These are phyloP conservation scores for Torymus auratus DNA, from an alignment of 2,888 invertebrate species.

Conservation along the genomic window DNA sequence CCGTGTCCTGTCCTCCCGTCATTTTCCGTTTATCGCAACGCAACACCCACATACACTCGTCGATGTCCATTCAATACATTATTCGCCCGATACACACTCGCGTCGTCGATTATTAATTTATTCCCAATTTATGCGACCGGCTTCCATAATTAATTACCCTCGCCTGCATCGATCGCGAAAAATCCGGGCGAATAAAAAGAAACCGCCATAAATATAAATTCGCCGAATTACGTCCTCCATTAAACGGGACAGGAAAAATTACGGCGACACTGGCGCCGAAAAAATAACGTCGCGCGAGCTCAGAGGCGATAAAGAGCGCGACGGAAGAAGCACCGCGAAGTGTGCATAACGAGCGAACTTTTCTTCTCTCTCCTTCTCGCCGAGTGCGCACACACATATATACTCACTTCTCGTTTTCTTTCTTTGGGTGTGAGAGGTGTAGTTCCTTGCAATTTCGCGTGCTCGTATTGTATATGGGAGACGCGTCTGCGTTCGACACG, in stretches of 20 bases:
- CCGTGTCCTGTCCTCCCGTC: background rate
- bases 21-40: conserved; percentile 26
- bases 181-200: background rate
- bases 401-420: background rate
- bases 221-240: background rate
- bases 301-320: conserved; percentile 18
- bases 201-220: conserved; percentile 24
- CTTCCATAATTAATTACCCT: conserved; percentile 19
- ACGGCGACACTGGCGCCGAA: background rate
- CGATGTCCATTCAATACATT: conserved; percentile 22
- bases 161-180: conserved; percentile 4
- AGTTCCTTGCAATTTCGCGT: conserved; percentile 11
- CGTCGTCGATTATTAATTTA: conserved; percentile 27
- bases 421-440: background rate
- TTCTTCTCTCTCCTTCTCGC: background rate
- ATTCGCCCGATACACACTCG: background rate
- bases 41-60: background rate
- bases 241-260: background rate
- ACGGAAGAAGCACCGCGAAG: background rate
- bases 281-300: conserved; percentile 2
- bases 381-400: background rate
- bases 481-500: conserved; percentile 23
- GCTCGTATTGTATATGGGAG: conserved; percentile 2
- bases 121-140: conserved; percentile 5
- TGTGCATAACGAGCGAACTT: conserved; percentile 40